Conservation (phyloP, 53 echinoderm and acorn worm species). For the Echinometra lucunter region DNA sequence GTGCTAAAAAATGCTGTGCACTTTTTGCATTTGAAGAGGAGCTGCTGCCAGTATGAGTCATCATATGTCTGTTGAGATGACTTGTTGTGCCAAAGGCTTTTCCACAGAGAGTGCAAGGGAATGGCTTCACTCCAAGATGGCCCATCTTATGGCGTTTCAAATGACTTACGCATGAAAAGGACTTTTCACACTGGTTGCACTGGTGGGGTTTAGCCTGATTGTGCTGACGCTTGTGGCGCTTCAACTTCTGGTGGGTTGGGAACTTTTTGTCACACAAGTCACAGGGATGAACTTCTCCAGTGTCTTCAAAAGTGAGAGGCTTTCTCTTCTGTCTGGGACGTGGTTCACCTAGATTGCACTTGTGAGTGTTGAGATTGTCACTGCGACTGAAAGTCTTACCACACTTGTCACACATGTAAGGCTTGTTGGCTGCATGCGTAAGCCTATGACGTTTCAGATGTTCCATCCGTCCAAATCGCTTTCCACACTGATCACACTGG, state of each 20-base stretch:
- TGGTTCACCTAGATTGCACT: conserved; percentile 59
- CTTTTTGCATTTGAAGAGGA: conserved; percentile 48
- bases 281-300: conserved; percentile 62
- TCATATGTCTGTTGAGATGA: conserved; percentile 69
- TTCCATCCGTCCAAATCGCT: conserved; percentile 68
- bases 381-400: conserved; percentile 68
- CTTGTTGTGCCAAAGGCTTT: conserved; percentile 57
- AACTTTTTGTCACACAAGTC: conserved; percentile 62
- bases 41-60: conserved; percentile 42
- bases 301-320: conserved; percentile 46
- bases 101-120: conserved; percentile 52
- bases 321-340: conserved; percentile 50
- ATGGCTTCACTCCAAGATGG: conserved; percentile 69
- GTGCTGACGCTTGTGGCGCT: conserved; percentile 63
- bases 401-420: conserved; percentile 71
- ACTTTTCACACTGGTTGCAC: conserved; percentile 67
- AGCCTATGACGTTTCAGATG: conserved; percentile 59
- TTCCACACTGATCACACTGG: conserved; percentile 58
- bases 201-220: conserved; percentile 50
- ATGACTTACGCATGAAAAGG: conserved; percentile 62
- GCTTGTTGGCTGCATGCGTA: conserved; percentile 67
- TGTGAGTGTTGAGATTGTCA: conserved; percentile 66
- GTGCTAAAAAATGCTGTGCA: conserved; percentile 44
- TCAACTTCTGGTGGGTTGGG: conserved; percentile 53
- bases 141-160: conserved; percentile 65